phyloP scores from a whole-genome alignment of 2,113 vertebrate species.

The Pangasianodon hypophthalmus region DNA sequence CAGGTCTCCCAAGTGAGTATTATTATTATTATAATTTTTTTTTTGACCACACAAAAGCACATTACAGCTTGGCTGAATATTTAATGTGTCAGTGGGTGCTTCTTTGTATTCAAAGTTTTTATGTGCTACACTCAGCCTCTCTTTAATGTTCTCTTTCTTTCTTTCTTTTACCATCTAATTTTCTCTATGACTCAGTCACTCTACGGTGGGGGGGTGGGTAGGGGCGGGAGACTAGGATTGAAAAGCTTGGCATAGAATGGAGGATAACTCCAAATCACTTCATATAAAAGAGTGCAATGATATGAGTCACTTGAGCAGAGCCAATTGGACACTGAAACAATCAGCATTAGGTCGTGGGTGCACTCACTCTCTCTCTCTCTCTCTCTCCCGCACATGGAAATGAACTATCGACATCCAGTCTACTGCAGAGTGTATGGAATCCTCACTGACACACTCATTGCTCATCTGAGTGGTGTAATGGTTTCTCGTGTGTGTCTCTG shows the following conservation, averaged over 20 bases:
- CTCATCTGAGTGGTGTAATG: constrained; percentile 59
- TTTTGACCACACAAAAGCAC: not conserved
- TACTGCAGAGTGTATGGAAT: constrained; percentile 56
- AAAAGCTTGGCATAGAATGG: constrained; percentile 39
- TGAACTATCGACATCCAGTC: constrained; percentile 65
- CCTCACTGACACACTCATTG: constrained; percentile 60
- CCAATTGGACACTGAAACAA: constrained; percentile 61
- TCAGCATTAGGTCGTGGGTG: constrained; percentile 56
- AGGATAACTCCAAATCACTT: constrained; percentile 59
- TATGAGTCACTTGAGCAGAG: constrained; percentile 64
- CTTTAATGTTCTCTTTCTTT: not conserved
- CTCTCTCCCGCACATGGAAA: constrained; percentile 61
- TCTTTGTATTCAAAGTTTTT: not conserved
- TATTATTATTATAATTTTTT: not conserved
- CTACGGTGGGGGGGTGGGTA: not conserved
- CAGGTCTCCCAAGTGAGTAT: not conserved
- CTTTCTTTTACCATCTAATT: not conserved
- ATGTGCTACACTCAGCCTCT: not conserved
- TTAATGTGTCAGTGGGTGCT: not conserved
- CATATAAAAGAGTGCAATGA: constrained; percentile 62
- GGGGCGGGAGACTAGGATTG: constrained; percentile 18
- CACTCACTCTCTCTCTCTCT: constrained; percentile 29
- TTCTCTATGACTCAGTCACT: not conserved
- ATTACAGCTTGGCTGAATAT: not conserved
- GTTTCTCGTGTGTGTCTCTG: constrained; percentile 26